Conservation (phyloP, 35 echinoderm and acorn worm genomes). For the Eucidaris tribuloides region DNA sequence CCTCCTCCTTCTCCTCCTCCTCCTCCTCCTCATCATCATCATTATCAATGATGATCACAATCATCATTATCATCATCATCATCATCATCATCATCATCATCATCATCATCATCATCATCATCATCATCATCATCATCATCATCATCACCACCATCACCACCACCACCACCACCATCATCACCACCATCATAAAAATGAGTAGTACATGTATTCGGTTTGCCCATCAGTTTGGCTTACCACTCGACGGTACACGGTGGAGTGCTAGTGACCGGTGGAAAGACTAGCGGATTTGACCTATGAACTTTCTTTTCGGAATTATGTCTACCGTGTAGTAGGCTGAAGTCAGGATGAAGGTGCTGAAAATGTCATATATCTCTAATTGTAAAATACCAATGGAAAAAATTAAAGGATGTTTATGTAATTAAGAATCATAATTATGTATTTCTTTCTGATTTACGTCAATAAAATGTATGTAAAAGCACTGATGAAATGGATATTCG, state of each 20-base stretch:
- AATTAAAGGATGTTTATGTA: neutral
- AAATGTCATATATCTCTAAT: neutral
- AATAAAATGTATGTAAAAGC: neutral
- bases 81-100: neutral
- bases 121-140: neutral
- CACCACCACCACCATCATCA: neutral
- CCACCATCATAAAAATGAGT: neutral
- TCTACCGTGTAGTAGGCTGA: neutral
- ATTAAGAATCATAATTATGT: neutral
- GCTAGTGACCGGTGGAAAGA: neutral
- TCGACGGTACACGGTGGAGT: neutral
- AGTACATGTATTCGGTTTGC: neutral
- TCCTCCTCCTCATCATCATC: too few relatives aligned
- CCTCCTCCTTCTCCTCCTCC: neutral
- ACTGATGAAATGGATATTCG: too few relatives aligned
- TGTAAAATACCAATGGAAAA: neutral
- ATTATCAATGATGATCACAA: too few relatives aligned
- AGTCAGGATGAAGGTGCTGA: conserved; percentile 2
- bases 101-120: neutral
- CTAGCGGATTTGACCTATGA: neutral
- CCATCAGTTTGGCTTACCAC: too few relatives aligned
- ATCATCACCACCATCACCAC: neutral
- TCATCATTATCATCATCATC: too few relatives aligned
- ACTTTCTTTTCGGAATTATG: conserved; percentile 1
- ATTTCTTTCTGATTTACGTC: neutral